These are phyloP conservation scores for Ryuthela nishihirai DNA, from an alignment of 2,888 invertebrate species.

Conservation along the genomic window DNA sequence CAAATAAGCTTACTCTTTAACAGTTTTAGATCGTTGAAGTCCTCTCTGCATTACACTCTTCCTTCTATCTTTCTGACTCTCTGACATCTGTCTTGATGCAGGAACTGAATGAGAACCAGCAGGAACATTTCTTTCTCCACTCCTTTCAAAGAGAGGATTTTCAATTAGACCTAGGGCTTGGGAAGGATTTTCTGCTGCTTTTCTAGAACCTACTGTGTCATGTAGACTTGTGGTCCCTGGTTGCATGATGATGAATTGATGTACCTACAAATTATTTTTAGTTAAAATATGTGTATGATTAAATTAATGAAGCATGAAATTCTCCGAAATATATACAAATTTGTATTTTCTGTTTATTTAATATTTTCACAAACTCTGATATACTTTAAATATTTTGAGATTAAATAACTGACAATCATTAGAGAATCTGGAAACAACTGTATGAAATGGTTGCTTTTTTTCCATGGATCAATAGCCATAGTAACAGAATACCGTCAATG, in stretches of 20 bases:
- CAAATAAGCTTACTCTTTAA: slow-evolving; percentile 25
- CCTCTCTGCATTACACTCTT: slow-evolving; percentile 27
- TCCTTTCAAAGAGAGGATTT: slow-evolving; percentile 35
- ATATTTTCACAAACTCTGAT: too few species aligned
- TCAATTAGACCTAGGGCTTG: slow-evolving; percentile 36
- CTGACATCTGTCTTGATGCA: slow-evolving; percentile 32
- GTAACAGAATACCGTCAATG: too few species aligned
- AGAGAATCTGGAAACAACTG: too few species aligned
- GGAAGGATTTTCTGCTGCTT: slow-evolving; percentile 22
- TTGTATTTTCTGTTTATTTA: too few species aligned
- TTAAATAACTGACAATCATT: too few species aligned
- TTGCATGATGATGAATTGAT: slow-evolving; percentile 37
- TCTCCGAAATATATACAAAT: too few species aligned
- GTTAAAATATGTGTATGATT: too few species aligned
- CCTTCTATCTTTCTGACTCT: slow-evolving; percentile 24
- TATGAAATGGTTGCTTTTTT: too few species aligned
- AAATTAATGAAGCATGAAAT: too few species aligned
- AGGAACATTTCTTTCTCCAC: slow-evolving; percentile 32
- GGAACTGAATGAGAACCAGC: slow-evolving; percentile 22
- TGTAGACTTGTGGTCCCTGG: slow-evolving; percentile 36
- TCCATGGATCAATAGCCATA: too few species aligned
- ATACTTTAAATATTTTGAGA: too few species aligned
- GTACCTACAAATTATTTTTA: too few species aligned
- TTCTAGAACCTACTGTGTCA: slow-evolving; percentile 28
- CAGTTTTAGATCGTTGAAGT: slow-evolving; percentile 28